Base-by-base conservation (phyloP, 2,888 invertebrate species). In the Schrankia costaestrigalis region DNA sequence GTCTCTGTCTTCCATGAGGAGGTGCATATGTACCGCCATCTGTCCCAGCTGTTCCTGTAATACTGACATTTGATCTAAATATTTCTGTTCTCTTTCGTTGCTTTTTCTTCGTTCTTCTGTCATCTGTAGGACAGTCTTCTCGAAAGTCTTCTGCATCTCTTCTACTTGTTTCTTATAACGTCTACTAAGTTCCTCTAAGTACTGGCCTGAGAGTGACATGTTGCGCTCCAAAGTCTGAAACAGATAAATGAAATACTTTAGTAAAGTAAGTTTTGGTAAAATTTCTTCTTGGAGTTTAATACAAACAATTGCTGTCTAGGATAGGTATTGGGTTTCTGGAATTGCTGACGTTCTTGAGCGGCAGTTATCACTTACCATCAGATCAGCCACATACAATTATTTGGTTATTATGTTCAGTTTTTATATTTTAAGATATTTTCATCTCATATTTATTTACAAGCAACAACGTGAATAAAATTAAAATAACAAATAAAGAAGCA, bases 111-210 rank as follows among this genome's bases (percentile, higher is more conserved):
- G 90, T 61, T 95, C 94, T 49, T 94, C 94, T 37, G 90, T 90
- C 85, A 94, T 90, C 28, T 92, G 90, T 12, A 90, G 86, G 17
- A 95, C 90, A 0, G 95, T 94, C 59, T 94, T 94, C 54, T 95
- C 94, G 55, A 96, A 90, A 2, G 94, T 91, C 54, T 92, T 90
- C 74, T 97, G 96, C 91, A 97, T 93, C 65, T 98, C 98, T 77
- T 98, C 98, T 29, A 97, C 97, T 85, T 98, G 98, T 59, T 95
- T 96, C 72, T 97, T 97, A 83, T 98, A 99, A 9, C 97, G 91
- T 35, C 95, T 92, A 78, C 98, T 98, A 53, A 99, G 86, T 74
- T 99, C 98, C 76, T 98, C 98, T 52, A 99, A 88, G 77, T 99
- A 99, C 77, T 98, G 97, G 41, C 96, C 95, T 51, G 97, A 98